Conservation (phyloP, 2,888 invertebrate species). For the Morpho achilles region DNA sequence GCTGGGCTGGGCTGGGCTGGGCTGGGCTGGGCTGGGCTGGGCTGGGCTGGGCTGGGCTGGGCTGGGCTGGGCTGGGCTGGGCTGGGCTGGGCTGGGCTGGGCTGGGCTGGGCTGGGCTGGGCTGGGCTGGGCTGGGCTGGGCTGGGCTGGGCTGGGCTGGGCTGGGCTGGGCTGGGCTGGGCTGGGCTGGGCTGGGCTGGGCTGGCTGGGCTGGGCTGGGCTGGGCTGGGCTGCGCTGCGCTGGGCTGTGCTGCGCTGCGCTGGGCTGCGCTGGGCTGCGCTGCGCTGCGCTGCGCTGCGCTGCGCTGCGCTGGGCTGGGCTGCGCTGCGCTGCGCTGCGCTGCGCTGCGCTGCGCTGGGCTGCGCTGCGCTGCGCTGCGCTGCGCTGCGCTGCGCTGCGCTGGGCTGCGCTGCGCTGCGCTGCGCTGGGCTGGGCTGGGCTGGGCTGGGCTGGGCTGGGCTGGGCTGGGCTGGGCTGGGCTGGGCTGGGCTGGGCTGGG, state of each 20-base stretch:
- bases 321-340: neutral
- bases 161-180: neutral
- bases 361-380: slow-evolving; percentile 1
- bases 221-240: neutral
- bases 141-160: neutral
- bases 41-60: neutral
- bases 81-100: neutral
- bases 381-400: slow-evolving; percentile 1
- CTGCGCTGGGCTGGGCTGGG: neutral
- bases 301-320: neutral
- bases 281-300: neutral
- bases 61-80: neutral
- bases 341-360: neutral
- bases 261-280: neutral
- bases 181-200: neutral
- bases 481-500: neutral
- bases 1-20: neutral
- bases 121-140: neutral
- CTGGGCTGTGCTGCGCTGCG: neutral
- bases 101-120: neutral
- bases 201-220: neutral
- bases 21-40: neutral
- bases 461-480: neutral
- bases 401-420: neutral
- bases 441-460: neutral